Percentiles rank a stretch among this genome's conserved stretches.
These are phyloP conservation scores for Bathynomus jamesi DNA, from an alignment of 1,140 invertebrate species.

Conservation along the genomic window DNA sequence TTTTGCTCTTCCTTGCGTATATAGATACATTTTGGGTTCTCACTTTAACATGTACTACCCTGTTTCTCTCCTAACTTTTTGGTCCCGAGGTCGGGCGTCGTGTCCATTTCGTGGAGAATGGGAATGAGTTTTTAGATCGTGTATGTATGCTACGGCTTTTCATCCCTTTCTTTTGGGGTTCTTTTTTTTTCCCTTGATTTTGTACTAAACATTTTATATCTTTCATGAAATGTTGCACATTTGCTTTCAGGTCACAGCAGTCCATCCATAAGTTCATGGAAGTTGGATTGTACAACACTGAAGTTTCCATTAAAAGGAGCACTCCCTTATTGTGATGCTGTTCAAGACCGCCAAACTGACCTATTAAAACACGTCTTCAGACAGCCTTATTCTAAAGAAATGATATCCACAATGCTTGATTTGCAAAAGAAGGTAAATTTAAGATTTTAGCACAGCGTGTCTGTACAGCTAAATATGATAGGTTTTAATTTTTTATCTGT, in stretches of 20 bases:
- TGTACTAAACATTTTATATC: no score
- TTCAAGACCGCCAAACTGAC: slow-evolving; percentile 80
- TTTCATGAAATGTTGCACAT: no score
- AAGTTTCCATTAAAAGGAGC: slow-evolving; percentile 85
- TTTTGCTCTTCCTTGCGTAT: no score
- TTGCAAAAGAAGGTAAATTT: slow-evolving; percentile 70
- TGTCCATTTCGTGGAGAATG: no score
- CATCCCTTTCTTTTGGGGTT: no score
- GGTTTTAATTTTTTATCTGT: background rate
- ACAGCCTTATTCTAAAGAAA: slow-evolving; percentile 91
- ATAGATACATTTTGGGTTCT: no score
- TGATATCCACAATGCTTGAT: slow-evolving; percentile 90
- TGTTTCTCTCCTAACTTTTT: no score
- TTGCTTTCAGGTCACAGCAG: slow-evolving; percentile 55
- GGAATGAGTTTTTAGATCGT: no score
- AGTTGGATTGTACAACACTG: slow-evolving; percentile 73
- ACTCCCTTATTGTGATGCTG: slow-evolving; percentile 79
- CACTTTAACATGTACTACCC: no score
- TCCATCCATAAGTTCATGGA: slow-evolving; percentile 83
- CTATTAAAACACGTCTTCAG: slow-evolving; percentile 83
- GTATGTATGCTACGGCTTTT: no score
- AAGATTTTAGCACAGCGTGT: background rate
- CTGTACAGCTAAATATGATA: background rate
- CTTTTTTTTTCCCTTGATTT: no score
- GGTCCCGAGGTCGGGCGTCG: no score